A percentile compares a stretch with the other conserved stretches of the same genome.
Evolutionary conservation across 1,140 invertebrate genomes (phyloP).

Genomic region (Mylabris phalerata): DNA sequence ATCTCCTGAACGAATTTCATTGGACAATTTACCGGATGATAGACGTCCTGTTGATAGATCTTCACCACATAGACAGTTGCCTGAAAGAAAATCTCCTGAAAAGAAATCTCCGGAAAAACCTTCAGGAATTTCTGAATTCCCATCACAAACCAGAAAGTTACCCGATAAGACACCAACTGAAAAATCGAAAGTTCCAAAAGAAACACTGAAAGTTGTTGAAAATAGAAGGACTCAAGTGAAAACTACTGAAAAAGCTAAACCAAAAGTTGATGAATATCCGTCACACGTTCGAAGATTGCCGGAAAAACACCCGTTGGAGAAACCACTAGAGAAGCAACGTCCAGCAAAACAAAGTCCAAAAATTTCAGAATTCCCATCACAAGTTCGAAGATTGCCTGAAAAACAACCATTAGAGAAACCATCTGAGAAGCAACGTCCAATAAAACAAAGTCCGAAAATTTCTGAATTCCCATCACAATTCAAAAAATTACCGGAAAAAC

Average conservation of each 20-base stretch:
- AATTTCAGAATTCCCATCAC: conserved; percentile 6
- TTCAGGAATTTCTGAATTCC: conserved; percentile 7
- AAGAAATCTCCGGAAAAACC: conserved; percentile 17
- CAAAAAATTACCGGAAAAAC: conserved; percentile 15
- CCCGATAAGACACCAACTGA: conserved; percentile 17
- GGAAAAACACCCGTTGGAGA: conserved; percentile 14
- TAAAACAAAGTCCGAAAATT: conserved; percentile 13
- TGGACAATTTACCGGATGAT: conserved; percentile 1
- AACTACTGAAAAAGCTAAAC: conserved; percentile 1
- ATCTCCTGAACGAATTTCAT: conserved; percentile 8
- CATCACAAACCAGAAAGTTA: conserved; percentile 6
- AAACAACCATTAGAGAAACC: conserved; percentile 5
- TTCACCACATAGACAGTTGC: not conserved
- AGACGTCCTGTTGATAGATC: not conserved
- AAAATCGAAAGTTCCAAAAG: not conserved
- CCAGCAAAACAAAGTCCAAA: not conserved
- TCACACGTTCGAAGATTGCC: conserved; percentile 11
- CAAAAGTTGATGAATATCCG: conserved; percentile 7
- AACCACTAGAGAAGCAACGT: not conserved
- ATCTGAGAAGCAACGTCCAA: conserved; percentile 8
- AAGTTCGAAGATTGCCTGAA: conserved; percentile 4
- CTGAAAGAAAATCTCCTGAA: conserved; percentile 17
- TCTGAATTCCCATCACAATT: conserved; percentile 25
- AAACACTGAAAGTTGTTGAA: conserved; percentile 11
- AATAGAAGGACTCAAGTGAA: conserved; percentile 18